Percentiles rank a stretch among this genome's conserved stretches.
Conservation (phyloP, 1,140 invertebrate genomes). For the Periplaneta americana region DNA sequence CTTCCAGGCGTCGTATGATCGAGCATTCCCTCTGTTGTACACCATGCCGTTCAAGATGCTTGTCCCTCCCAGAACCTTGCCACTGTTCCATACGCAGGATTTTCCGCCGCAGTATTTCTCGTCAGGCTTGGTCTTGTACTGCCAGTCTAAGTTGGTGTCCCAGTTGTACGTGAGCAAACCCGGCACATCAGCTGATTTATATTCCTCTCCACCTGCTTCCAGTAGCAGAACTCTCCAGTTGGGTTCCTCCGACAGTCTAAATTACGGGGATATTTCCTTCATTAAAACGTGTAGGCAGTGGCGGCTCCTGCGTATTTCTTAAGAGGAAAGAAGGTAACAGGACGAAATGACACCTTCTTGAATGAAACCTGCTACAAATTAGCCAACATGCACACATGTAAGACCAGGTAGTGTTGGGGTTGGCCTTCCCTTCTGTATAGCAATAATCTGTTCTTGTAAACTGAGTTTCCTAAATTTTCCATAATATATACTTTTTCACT, state of each 20-base stretch:
- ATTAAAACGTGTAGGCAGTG: not conserved
- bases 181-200: not conserved
- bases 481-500: too few relatives aligned
- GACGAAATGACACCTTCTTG: too few relatives aligned
- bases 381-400: too few relatives aligned
- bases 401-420: too few relatives aligned
- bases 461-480: too few relatives aligned
- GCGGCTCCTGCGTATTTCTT: not conserved
- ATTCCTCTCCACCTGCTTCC: not conserved
- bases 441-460: too few relatives aligned
- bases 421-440: too few relatives aligned
- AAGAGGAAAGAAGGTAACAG: too few relatives aligned
- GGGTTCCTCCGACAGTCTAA: not conserved
- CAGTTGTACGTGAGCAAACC: not conserved
- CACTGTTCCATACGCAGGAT: not conserved
- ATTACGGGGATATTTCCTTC: not conserved
- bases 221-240: not conserved
- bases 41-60: constrained; percentile 75
- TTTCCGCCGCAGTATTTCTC: not conserved
- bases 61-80: constrained; percentile 45
- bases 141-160: not conserved
- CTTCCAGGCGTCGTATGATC: constrained; percentile 69
- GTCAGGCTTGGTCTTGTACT: not conserved
- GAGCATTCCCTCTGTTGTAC: constrained; percentile 69
- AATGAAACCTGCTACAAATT: too few relatives aligned